Evolutionary conservation across 1,140 invertebrate genomes (phyloP), one percentile per base, ranked within the genome.

Genomic region (Drosophila erecta): DNA sequence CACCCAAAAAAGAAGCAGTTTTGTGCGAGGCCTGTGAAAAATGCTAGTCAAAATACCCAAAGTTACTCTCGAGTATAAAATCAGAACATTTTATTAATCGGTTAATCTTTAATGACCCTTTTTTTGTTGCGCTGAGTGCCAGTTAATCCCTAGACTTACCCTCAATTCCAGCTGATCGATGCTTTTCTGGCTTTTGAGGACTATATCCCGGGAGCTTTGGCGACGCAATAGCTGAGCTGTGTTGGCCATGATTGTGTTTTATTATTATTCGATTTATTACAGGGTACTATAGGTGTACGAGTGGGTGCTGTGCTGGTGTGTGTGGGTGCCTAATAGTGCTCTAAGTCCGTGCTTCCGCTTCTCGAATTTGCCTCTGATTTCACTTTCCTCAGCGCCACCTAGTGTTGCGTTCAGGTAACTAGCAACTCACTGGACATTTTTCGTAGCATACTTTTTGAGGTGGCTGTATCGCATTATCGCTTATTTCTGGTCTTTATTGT

Each of bases 161-260:
- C 96, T 95, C 93, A 98, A 95, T 83, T 98, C 97, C 76, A 97
- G 94, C 51, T 96, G 94, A 90, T 97, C 97, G 67, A 97, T 92
- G 24, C 96, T 97, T 44, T 96, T 94, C 90, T 97, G 96, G 3
- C 72, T 92, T 58, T 91, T 92, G 15, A 92, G 77, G 47, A 90
- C 74, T 56, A 92, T 89, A 90, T 97, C 96, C 46, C 96, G 94
- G 30, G 96, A 97, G 91, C 96, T 97, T 93, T 97, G 97, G 58
- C 96, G 94, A 41, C 97, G 94, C 70, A 97, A 95, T 79, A 98
- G 93, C 93, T 98, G 97, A 57, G 96, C 96, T 69, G 96, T 97
- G 92, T 98, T 98, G 75, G 97, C 96, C 97, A 98, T 98, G 37
- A 44, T 81, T 77, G 57, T 49, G 43, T 53, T 49, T 47, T 50